Evolutionary conservation across 1,140 invertebrate genomes (phyloP).

Genomic region (Zophobas atratus): DNA sequence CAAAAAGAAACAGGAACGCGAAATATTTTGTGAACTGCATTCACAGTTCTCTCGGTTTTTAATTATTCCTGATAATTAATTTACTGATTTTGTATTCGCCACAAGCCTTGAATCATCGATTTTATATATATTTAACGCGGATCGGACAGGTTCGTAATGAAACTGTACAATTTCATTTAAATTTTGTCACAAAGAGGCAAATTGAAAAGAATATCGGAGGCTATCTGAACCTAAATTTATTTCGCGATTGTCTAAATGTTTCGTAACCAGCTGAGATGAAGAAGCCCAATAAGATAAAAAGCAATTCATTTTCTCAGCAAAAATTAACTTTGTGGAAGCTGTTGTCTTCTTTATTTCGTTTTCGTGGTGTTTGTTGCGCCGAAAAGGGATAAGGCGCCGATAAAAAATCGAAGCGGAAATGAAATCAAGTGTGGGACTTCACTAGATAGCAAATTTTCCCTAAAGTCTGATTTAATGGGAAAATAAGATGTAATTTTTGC

Average conservation of each 20-base stretch:
- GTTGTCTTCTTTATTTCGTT: background rate
- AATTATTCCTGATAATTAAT: conserved; percentile 39
- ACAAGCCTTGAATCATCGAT: conserved; percentile 9
- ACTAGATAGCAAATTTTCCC: background rate
- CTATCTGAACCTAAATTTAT: background rate
- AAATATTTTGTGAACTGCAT: conserved; percentile 32
- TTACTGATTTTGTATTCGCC: conserved; percentile 13
- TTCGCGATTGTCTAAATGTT: background rate
- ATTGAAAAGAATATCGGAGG: background rate
- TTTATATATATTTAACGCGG: conserved; percentile 2
- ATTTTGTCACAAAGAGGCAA: background rate
- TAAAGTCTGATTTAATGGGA: conserved; percentile 17
- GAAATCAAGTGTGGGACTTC: conserved; percentile 6
- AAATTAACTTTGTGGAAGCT: conserved; percentile 1
- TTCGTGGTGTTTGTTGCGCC: background rate
- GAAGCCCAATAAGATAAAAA: background rate
- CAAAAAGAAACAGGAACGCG: conserved; percentile 16
- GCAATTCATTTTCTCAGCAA: conserved; percentile 3
- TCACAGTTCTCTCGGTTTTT: conserved; percentile 5
- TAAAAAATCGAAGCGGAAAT: conserved; percentile 11
- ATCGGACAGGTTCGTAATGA: conserved; percentile 4
- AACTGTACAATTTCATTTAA: background rate
- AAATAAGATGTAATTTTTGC: conserved; percentile 3
- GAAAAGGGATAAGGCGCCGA: background rate
- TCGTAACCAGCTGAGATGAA: background rate